phyloP scores from a whole-genome alignment of 2,113 vertebrate genomes.

The Nothobranchius kuhntae region DNA sequence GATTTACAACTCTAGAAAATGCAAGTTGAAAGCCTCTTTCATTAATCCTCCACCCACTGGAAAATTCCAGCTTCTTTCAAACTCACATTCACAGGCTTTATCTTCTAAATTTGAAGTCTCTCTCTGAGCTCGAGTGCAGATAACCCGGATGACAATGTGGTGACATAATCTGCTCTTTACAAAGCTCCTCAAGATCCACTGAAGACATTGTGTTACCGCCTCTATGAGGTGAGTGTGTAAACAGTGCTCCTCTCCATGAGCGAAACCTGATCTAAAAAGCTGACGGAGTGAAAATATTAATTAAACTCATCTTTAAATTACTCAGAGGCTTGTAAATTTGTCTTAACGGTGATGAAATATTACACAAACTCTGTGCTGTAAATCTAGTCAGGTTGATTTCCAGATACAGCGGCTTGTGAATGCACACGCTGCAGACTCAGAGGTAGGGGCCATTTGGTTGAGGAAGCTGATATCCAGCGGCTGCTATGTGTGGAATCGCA shows the following conservation, averaged over 20 bases:
- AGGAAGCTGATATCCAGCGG: conserved; percentile 70
- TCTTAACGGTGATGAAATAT: conserved; percentile 1
- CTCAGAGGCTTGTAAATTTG: neutral
- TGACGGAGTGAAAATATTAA: conserved; percentile 10
- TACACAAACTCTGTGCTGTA: neutral
- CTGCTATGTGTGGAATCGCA: conserved; percentile 74
- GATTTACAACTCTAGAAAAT: conserved; percentile 8
- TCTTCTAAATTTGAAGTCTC: conserved; percentile 20
- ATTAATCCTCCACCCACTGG: conserved; percentile 13
- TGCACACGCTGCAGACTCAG: conserved; percentile 50
- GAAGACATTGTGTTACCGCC: conserved; percentile 2
- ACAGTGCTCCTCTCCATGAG: neutral
- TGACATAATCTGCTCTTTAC: conserved; percentile 26
- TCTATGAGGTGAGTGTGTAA: conserved; percentile 5
- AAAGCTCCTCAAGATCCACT: conserved; percentile 27
- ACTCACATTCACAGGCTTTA: conserved; percentile 8
- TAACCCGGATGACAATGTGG: conserved; percentile 13
- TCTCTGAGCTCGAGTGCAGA: conserved; percentile 6
- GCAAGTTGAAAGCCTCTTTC: conserved; percentile 20
- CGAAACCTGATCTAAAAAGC: conserved; percentile 4
- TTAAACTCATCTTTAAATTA: neutral
- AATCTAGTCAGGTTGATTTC: conserved; percentile 31
- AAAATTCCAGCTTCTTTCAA: conserved; percentile 21
- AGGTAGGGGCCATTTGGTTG: conserved; percentile 65
- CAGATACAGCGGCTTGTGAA: conserved; percentile 41